Evolutionary conservation across 2,113 vertebrate species (phyloP).

Genomic region (Mesitornis unicolor): DNA sequence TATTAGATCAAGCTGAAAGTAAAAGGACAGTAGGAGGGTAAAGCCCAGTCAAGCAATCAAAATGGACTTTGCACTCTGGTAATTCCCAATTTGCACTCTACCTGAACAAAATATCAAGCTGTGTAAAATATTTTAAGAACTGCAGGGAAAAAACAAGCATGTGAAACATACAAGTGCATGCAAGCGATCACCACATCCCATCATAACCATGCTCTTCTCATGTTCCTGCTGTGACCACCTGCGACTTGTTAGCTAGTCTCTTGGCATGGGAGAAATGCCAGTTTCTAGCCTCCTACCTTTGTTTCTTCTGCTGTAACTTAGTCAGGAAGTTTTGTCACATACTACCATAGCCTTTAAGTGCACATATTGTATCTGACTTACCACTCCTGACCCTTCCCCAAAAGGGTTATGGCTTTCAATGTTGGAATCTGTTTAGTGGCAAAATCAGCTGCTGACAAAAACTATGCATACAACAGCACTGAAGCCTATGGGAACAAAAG

Average conservation of each 20-base stretch:
- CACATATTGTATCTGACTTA: neutral
- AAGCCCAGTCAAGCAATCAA: neutral
- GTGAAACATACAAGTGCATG: neutral
- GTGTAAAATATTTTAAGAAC: neutral
- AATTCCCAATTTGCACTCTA: neutral
- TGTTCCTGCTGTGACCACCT: neutral
- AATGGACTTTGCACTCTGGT: neutral
- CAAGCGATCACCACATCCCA: neutral
- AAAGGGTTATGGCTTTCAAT: neutral
- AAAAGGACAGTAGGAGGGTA: neutral
- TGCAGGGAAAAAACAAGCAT: neutral
- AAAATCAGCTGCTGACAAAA: conserved; percentile 6
- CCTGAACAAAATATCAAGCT: neutral
- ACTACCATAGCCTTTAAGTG: neutral
- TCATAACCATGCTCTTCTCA: neutral
- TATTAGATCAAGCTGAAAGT: neutral
- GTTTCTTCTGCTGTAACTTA: neutral
- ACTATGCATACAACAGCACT: neutral
- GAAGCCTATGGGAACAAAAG: neutral
- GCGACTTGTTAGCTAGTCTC: neutral
- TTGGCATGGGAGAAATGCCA: neutral
- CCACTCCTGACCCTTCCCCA: neutral
- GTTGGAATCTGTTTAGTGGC: neutral
- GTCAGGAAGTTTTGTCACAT: neutral
- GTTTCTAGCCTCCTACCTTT: neutral